These are phyloP conservation scores for Lindbergichthys nudifrons DNA, from an alignment of 2,797 vertebrate genomes.

Conservation along the genomic window DNA sequence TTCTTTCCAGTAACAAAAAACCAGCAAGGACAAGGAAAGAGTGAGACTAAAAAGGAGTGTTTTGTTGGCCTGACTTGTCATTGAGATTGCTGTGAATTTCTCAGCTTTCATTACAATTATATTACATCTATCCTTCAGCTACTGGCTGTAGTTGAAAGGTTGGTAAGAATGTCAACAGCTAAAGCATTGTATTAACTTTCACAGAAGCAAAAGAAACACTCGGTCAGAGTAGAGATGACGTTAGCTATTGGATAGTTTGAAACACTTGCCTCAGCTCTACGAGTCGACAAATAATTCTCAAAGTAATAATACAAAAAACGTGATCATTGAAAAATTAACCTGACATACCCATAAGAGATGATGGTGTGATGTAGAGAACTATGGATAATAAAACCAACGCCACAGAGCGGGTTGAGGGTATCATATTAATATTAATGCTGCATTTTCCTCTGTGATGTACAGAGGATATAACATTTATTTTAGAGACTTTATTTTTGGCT, in stretches of 20 bases:
- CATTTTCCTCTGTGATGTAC: conserved; percentile 70
- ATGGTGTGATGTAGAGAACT: conserved; percentile 18
- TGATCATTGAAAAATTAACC: neutral
- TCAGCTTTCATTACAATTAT: conserved; percentile 3
- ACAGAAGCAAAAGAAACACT: conserved; percentile 20
- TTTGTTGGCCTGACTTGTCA: conserved; percentile 41
- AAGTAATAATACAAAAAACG: conserved; percentile 8
- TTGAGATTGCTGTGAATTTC: conserved; percentile 66
- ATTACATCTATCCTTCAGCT: neutral
- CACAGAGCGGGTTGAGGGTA: conserved; percentile 4
- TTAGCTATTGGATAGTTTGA: conserved; percentile 10
- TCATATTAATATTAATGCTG: conserved; percentile 12
- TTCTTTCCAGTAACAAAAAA: conserved; percentile 55
- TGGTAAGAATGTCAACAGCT: conserved; percentile 22
- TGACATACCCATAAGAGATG: too few relatives aligned
- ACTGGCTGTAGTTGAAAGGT: conserved; percentile 20
- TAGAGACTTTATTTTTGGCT: conserved; percentile 35
- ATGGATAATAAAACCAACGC: conserved; percentile 23
- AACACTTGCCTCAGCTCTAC: conserved; percentile 40
- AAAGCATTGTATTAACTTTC: conserved; percentile 7
- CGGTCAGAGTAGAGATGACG: neutral
- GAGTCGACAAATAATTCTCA: conserved; percentile 39
- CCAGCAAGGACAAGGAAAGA: conserved; percentile 40
- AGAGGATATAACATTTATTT: conserved; percentile 30
- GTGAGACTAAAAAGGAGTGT: conserved; percentile 16